A percentile compares a stretch with the other conserved stretches of the same genome.
Evolutionary conservation across 2,888 invertebrate species (phyloP).

Genomic region (Loripinus fragilis): DNA sequence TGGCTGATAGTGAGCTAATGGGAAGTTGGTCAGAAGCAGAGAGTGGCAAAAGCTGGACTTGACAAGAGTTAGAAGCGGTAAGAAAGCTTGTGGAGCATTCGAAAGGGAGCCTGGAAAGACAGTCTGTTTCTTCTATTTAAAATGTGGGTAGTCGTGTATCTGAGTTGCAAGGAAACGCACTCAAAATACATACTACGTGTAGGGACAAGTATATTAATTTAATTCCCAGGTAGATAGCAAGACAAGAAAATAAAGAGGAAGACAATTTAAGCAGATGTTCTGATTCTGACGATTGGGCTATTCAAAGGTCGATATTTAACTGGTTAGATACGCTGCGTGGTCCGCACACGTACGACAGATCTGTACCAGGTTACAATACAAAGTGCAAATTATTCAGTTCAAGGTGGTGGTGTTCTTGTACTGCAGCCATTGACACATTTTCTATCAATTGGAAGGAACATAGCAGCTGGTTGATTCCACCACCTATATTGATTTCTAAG

Average conservation of each 20-base stretch:
- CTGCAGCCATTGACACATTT: no score
- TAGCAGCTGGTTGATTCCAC: no score
- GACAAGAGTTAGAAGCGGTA: conserved; percentile 48
- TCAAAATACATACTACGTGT: conserved; percentile 35
- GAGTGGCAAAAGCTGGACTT: conserved; percentile 45
- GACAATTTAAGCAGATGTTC: no score
- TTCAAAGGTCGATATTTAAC: no score
- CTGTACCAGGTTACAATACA: no score
- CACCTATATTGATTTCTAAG: no score
- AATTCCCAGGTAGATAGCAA: conserved; percentile 46
- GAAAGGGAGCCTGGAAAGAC: neutral
- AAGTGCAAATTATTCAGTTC: no score
- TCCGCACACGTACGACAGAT: no score
- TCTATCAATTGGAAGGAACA: no score
- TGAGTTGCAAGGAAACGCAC: conserved; percentile 44
- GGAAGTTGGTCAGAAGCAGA: conserved; percentile 32
- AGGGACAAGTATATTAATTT: conserved; percentile 29
- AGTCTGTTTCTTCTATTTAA: neutral
- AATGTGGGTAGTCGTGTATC: neutral
- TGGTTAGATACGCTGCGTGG: no score
- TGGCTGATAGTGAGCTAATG: conserved; percentile 11
- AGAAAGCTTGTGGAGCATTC: conserved; percentile 18
- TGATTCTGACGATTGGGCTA: no score
- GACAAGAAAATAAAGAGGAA: conserved; percentile 20
- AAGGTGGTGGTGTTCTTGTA: no score